These are phyloP conservation scores for Nothobranchius furzeri DNA, from an alignment of 2,113 vertebrate species.

Conservation along the genomic window DNA sequence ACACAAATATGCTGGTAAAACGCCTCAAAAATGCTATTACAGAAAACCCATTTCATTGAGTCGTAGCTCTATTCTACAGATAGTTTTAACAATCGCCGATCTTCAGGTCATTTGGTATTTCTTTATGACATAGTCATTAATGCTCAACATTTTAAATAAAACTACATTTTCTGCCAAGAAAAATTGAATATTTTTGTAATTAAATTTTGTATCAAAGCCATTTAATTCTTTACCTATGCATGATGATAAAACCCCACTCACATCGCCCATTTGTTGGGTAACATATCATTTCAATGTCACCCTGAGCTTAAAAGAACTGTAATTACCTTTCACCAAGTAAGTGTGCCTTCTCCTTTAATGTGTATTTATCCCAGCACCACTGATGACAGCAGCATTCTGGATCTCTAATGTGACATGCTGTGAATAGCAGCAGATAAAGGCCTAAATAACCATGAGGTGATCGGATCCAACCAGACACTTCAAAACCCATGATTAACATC, in stretches of 20 bases:
- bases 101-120: too few species aligned
- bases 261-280: slow-evolving; percentile 89
- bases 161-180: background rate
- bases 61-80: too few species aligned
- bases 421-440: slow-evolving; percentile 23
- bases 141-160: background rate
- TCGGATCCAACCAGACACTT: slow-evolving; percentile 1
- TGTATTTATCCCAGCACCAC: slow-evolving; percentile 19
- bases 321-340: slow-evolving; percentile 21
- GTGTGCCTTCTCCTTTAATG: slow-evolving; percentile 19
- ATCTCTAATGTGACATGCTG: slow-evolving; percentile 11
- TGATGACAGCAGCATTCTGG: background rate
- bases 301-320: slow-evolving; percentile 68
- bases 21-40: too few species aligned
- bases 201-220: background rate
- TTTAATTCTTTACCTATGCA: slow-evolving; percentile 80
- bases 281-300: slow-evolving; percentile 87
- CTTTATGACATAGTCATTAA: too few species aligned
- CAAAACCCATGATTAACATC: slow-evolving; percentile 3
- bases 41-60: too few species aligned
- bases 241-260: slow-evolving; percentile 82
- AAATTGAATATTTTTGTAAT: background rate
- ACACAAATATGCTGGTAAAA: too few species aligned
- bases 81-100: too few species aligned
- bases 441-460: background rate